Base-by-base conservation (phyloP, 2,888 invertebrate genomes). In the Oegoconia quadripuncta region DNA sequence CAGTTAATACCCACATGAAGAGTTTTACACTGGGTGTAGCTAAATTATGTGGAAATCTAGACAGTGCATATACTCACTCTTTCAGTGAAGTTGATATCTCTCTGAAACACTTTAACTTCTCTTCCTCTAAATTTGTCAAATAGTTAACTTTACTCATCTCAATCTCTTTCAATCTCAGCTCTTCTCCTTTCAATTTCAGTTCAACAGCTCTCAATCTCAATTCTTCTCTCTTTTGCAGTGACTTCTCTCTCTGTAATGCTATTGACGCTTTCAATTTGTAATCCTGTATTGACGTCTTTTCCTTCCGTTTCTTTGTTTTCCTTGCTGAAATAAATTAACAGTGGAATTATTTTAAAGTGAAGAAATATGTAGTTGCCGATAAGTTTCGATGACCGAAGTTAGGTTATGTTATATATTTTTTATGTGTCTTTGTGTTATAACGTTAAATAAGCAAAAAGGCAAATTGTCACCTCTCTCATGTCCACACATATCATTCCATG, bases 81-180 rank as follows among this genome's bases (percentile, higher is more conserved):
- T 64, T 68, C 26, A 69, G 48, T 30, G 58, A 60, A 16, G 59
- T 32, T 11, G 66, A 61, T 45, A 70, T 68, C 17, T 70, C 70
- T 46, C 47, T 59, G 43, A 69, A 70, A 45, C 64, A 69, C 28
- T 66, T 70, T 0, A 70, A 34, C 46, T 70, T 70, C 36, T 70
- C 70, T 18, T 70, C 70, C 34, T 70, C 70, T 35, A 70, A 52
- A 35, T 50, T 66, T 9, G 68, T 69, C 26, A 69, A 48, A 43
- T 66, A 62, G 18, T 68, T 70, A 3, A 70, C 62, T 54, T 70
- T 70, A 28, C 64, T 65, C 62, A 70, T 70, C 39, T 70, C 71
- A 4, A 57, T 53, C 44, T 70, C 71, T 34, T 69, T 66, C 37
- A 69, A 39, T 50, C 54, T 59, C 37, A 70, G 48, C 29, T 70